Evolutionary conservation across 2,797 vertebrate genomes (phyloP), one percentile per base, ranked within the genome.

Genomic region (Pangasius mekongensis): DNA sequence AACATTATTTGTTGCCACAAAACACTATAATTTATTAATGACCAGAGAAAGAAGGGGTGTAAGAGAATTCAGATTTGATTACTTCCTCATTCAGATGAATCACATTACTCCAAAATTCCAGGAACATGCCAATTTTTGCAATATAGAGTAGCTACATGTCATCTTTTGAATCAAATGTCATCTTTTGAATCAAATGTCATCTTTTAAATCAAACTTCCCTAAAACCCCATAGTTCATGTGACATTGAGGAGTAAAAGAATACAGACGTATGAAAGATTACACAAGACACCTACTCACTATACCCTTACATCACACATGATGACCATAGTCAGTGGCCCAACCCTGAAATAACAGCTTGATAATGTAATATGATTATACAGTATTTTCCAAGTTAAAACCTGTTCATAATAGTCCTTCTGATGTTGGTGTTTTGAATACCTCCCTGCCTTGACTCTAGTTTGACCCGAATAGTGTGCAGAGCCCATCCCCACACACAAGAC

Each of bases 401-500:
- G 39, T 81, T 36, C 5, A 6, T 58, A 58, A 58, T 80, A 81
- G 33, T 27, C 22, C 60, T 73, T 69, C 60, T 80, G n/a, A 49
- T 77, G 54, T 62, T 52, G 43, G 56, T 83, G 67, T 54, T 30
- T 78, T 39, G 58, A 84, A 84, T 76, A 66, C n/a, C 62, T 87
- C 56, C 33, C n/a, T 83, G 71, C 71, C 36, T 64, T 87, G 84
- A 81, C 84, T 82, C 14, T 47, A 80, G 84, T 64, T 86, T 88
- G 89, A 78, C 86, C 83, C 47, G 60, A 76, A 67, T 58, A 49
- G 24, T 71, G 80, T 84, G 33, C 76, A 64, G 43, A 87, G 69
- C 67, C 86, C 78, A 43, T 66, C 90, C 90, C 77, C 11, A 83
- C 83, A 87, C 87, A 90, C 86, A 60, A n/a, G 8, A 30, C 86